Conservation (phyloP, 2,797 vertebrate species). For the Amblyopsis hoosieri region DNA sequence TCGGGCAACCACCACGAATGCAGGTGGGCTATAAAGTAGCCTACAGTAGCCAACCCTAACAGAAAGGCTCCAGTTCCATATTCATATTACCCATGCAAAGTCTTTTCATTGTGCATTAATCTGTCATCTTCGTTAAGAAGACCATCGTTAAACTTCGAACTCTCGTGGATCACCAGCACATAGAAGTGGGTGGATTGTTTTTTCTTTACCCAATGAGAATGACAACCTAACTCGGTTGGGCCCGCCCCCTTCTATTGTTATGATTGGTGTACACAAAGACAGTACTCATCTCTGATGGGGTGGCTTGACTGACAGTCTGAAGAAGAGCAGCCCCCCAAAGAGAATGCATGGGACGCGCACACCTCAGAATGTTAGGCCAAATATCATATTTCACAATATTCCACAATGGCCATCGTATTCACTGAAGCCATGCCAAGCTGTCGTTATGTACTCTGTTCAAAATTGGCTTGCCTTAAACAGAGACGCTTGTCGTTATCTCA, state of each 20-base stretch:
- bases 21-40: constrained; percentile 27
- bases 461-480: too few species aligned
- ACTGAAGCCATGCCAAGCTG: constrained; percentile 3
- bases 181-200: constrained; percentile 73
- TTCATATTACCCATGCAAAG: neutral
- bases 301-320: constrained; percentile 44
- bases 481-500: too few species aligned
- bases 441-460: too few species aligned
- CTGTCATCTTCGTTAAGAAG: constrained; percentile 13
- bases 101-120: neutral
- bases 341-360: constrained; percentile 20
- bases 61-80: neutral
- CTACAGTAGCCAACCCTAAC: neutral
- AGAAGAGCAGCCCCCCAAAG: constrained; percentile 28
- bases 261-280: constrained; percentile 67
- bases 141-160: constrained; percentile 58
- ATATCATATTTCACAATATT: neutral
- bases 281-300: constrained; percentile 46
- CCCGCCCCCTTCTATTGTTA: constrained; percentile 51
- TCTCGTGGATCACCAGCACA: constrained; percentile 58
- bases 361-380: constrained; percentile 10
- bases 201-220: constrained; percentile 71
- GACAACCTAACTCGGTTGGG: constrained; percentile 73
- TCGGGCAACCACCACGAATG: constrained; percentile 1
- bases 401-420: constrained; percentile 1